Percentiles rank a stretch among this genome's conserved stretches.
Conservation (phyloP, 2,113 vertebrate genomes). For the Podocnemis expansa region DNA sequence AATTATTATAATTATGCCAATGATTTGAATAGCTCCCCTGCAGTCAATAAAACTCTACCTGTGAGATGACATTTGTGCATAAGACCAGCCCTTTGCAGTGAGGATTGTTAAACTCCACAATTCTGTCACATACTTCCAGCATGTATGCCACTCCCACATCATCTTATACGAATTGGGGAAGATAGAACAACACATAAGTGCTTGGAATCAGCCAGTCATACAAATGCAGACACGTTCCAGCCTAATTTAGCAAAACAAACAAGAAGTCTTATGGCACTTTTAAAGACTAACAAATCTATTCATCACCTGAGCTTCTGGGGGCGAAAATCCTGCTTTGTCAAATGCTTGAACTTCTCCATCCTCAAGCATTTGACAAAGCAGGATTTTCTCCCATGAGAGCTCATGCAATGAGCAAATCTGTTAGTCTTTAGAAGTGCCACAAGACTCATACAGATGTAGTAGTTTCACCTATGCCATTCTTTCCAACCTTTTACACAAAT, state of each 20-base stretch:
- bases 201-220: too few relatives aligned
- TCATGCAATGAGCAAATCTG: too few relatives aligned
- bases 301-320: too few relatives aligned
- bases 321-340: too few relatives aligned
- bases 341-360: too few relatives aligned
- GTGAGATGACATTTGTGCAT: not conserved
- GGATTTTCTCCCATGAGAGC: too few relatives aligned
- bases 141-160: accelerated
- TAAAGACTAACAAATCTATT: too few relatives aligned
- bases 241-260: too few relatives aligned
- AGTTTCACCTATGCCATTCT: not conserved
- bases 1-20: not conserved
- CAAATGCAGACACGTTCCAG: too few relatives aligned
- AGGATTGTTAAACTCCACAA: not conserved
- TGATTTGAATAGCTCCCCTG: not conserved
- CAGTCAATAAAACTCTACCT: not conserved
- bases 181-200: not conserved
- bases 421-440: too few relatives aligned
- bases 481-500: not conserved
- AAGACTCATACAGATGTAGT: not conserved
- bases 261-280: too few relatives aligned
- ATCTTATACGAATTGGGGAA: not conserved
- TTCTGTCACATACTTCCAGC: not conserved
- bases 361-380: too few relatives aligned
- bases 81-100: not conserved